Evolutionary conservation across 2,797 vertebrate genomes (phyloP).

Genomic region (Lithobates sylvaticus): DNA sequence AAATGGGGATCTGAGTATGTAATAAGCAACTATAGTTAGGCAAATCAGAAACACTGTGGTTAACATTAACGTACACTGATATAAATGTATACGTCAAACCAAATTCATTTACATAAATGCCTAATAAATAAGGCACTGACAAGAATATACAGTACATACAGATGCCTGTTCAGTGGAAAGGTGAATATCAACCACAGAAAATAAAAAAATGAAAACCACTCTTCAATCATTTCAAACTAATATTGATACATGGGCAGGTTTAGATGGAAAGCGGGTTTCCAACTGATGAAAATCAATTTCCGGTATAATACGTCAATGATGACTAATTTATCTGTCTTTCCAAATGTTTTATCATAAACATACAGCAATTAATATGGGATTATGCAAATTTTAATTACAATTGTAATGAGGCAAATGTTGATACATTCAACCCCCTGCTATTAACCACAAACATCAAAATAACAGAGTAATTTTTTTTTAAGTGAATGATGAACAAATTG

Average conservation of each 20-base stretch:
- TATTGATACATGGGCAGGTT: background rate
- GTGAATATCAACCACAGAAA: no score
- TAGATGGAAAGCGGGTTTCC: background rate
- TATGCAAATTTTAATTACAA: background rate
- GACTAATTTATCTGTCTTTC: background rate
- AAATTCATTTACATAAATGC: no score
- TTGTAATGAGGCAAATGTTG: background rate
- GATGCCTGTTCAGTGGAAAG: no score
- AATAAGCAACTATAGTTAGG: no score
- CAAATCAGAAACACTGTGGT: no score
- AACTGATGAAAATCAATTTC: background rate
- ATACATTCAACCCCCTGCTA: background rate
- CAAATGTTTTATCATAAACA: background rate
- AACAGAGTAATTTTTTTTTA: background rate
- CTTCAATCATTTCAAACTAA: background rate
- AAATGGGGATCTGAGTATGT: no score
- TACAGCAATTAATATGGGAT: slow-evolving; percentile 8
- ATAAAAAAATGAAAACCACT: no score
- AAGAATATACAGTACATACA: no score
- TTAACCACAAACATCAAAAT: background rate
- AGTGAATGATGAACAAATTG: background rate
- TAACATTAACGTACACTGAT: no score
- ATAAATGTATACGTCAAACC: no score
- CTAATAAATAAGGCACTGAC: no score
- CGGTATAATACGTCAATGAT: background rate